These are phyloP conservation scores for Danionella cerebrum DNA, from an alignment of 2,113 vertebrate species.

Conservation along the genomic window DNA sequence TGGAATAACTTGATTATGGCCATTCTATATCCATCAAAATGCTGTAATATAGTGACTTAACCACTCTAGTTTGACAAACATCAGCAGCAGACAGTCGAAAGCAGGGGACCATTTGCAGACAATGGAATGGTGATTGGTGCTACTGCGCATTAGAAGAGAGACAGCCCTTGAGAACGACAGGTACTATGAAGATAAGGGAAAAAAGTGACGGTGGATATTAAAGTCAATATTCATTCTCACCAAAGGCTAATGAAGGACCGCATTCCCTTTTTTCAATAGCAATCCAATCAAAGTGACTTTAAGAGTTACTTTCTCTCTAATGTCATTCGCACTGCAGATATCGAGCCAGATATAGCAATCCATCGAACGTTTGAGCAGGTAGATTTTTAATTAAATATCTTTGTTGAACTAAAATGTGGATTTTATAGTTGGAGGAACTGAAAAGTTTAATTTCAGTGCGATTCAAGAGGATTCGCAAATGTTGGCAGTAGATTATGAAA, in stretches of 20 bases:
- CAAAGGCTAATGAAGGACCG: constrained; percentile 34
- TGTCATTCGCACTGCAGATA: background rate
- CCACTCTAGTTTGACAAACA: constrained; percentile 7
- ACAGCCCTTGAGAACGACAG: constrained; percentile 27
- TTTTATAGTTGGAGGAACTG: no score
- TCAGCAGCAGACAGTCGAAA: background rate
- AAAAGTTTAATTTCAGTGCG: no score
- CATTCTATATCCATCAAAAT: constrained; percentile 15
- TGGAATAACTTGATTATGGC: constrained; percentile 24
- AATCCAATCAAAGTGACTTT: constrained; percentile 35
- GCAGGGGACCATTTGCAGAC: background rate
- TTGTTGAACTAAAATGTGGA: no score
- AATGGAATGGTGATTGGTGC: constrained; percentile 24
- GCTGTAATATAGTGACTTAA: background rate
- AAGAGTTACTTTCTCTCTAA: constrained; percentile 13
- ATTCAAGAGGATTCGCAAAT: no score
- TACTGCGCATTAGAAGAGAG: constrained; percentile 7
- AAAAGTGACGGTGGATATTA: constrained; percentile 15
- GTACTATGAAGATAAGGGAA: constrained; percentile 2
- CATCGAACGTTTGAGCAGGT: no score
- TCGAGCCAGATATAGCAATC: background rate
- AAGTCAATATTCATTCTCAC: constrained; percentile 39
- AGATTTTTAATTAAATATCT: no score
- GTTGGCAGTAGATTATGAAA: no score
- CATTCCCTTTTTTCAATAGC: background rate